A percentile compares a stretch with the other conserved stretches of the same genome.
phyloP scores from a whole-genome alignment of 2,888 invertebrate species.

The Idaea biselata region DNA sequence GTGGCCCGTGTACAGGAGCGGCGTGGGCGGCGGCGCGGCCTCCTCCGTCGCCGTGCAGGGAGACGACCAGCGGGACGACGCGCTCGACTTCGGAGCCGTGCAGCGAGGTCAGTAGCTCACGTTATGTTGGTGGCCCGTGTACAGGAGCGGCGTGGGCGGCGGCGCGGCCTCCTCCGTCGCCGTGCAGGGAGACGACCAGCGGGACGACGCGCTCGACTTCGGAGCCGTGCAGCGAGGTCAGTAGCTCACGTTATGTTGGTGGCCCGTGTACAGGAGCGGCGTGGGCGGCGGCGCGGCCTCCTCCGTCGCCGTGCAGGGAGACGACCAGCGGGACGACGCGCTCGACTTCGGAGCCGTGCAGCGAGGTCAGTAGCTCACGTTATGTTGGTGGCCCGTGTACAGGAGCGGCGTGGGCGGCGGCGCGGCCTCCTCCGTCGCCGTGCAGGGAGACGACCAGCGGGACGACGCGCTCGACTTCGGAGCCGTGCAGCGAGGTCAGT shows the following conservation, averaged over 20 bases:
- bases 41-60: slow-evolving; percentile 98
- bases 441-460: slow-evolving; percentile 88
- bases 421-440: slow-evolving; percentile 97
- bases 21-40: slow-evolving; percentile 99
- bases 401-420: slow-evolving; percentile 99
- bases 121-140: slow-evolving; percentile 97
- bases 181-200: slow-evolving; percentile 88
- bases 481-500: slow-evolving; percentile 87
- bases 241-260: slow-evolving; percentile 91
- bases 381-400: slow-evolving; percentile 96
- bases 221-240: slow-evolving; percentile 90
- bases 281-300: slow-evolving; percentile 99
- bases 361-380: slow-evolving; percentile 81
- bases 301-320: slow-evolving; percentile 95
- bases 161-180: slow-evolving; percentile 98
- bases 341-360: slow-evolving; percentile 98
- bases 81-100: slow-evolving; percentile 97
- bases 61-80: slow-evolving; percentile 83
- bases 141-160: slow-evolving; percentile 98
- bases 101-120: slow-evolving; percentile 82
- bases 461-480: slow-evolving; percentile 94
- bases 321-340: slow-evolving; percentile 84
- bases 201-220: slow-evolving; percentile 93
- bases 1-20: slow-evolving; percentile 98
- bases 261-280: slow-evolving; percentile 98